phyloP scores from a whole-genome alignment of 23 tunicate species.

The Ciona savignyi region DNA sequence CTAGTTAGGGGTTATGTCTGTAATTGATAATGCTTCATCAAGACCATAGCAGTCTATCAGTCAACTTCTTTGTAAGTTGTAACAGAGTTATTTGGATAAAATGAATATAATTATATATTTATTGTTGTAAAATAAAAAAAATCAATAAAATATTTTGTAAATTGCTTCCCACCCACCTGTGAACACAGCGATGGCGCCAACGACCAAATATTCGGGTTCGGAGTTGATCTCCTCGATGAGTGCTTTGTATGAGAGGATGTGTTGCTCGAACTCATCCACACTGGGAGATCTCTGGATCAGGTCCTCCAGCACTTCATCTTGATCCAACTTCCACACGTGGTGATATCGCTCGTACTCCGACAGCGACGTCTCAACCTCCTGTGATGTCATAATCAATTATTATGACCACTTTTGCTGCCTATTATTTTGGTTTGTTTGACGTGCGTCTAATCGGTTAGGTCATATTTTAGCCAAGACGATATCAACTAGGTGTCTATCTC shows the following conservation, averaged over 20 bases:
- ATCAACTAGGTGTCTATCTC: too few species aligned
- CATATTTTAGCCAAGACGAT: too few species aligned
- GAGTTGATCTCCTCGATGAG: constrained; percentile 70
- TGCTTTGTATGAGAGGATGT: constrained; percentile 71
- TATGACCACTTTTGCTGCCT: too few species aligned
- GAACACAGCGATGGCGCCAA: constrained; percentile 78
- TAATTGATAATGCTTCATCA: too few species aligned
- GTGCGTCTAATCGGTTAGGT: too few species aligned
- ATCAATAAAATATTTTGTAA: background rate
- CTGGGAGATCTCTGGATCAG: constrained; percentile 46
- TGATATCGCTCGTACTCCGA: constrained; percentile 60
- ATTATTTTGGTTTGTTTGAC: too few species aligned
- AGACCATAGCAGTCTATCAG: too few species aligned
- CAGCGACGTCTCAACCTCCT: constrained; percentile 73
- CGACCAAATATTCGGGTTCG: constrained; percentile 70
- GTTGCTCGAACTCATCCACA: constrained; percentile 83
- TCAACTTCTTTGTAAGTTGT: too few species aligned
- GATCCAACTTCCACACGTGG: constrained; percentile 85
- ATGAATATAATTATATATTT: background rate
- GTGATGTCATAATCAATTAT: too few species aligned
- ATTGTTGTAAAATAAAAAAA: background rate
- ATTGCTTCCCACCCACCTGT: constrained; percentile 68
- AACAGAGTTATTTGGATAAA: too few species aligned
- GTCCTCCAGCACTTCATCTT: constrained; percentile 49
- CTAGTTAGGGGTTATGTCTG: too few species aligned